These are phyloP conservation scores for Schrankia costaestrigalis DNA, from an alignment of 2,888 invertebrate species.

Conservation along the genomic window DNA sequence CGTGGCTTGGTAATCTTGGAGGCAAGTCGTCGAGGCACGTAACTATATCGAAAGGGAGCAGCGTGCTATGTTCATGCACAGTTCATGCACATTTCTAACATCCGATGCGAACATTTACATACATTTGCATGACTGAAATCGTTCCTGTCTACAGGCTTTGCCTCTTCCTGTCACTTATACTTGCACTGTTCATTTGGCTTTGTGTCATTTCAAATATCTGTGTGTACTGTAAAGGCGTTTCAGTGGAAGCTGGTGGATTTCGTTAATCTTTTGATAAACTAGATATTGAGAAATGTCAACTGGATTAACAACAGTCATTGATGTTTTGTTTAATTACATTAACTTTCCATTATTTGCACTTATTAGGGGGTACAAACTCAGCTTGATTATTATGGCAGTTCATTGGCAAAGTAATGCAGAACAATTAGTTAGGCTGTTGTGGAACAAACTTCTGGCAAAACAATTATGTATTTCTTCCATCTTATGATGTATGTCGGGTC, in stretches of 20 bases:
- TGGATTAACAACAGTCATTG: not conserved
- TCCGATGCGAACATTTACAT: conserved; percentile 30
- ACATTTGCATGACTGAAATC: conserved; percentile 34
- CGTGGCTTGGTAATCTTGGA: conserved; percentile 11
- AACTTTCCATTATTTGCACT: no score
- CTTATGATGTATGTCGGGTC: no score
- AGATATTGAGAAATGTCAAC: not conserved
- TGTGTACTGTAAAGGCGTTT: not conserved
- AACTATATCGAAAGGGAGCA: conserved; percentile 24
- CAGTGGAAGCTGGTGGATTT: no score
- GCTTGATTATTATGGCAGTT: no score
- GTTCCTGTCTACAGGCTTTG: conserved; percentile 9
- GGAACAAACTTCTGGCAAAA: no score
- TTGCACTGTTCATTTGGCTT: conserved; percentile 4
- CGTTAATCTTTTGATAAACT: no score
- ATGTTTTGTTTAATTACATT: no score
- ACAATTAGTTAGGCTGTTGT: no score
- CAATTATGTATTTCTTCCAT: no score
- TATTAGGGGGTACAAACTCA: no score
- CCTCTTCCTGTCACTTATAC: conserved; percentile 2
- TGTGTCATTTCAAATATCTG: conserved; percentile 1
- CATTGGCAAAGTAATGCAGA: no score
- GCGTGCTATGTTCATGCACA: conserved; percentile 4
- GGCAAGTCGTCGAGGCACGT: conserved; percentile 12
- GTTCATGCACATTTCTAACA: conserved; percentile 11